Base-by-base conservation (phyloP, 2,113 vertebrate genomes). In the Rostratula benghalensis region DNA sequence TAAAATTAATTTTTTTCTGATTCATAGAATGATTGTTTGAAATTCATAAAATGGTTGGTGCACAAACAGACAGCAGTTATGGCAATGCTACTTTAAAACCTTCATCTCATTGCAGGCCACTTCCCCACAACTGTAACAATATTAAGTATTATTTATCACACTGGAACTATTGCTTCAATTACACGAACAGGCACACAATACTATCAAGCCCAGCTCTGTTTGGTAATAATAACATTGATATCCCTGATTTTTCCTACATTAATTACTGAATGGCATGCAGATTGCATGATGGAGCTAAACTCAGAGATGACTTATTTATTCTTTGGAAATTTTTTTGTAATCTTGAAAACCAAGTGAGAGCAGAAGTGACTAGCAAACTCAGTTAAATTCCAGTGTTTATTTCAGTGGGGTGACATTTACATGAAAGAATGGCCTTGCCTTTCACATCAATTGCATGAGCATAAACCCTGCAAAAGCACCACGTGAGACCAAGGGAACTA, bases 101-200 rank as follows among this genome's bases (percentile, higher is more conserved):
- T 82, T 84, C 43, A 33, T 60, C 37, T 82, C 25, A 11, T 51
- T 59, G 45, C 37, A 87, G 73, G 10, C 10, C 48, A 51, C 35
- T 79, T 87, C 23, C 22, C 27, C 43, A 33, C 30, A 85, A 51
- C 18, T 63, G n/a, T 70, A 67, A 43, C 22, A 27, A 30, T 46
- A 11, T 50, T 50, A 79, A 67, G 6, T 37, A 82, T 71, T 84
- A 59, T 64, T 87, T 79, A 75, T 79, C 37, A 37, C 33, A 56
- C 18, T 21, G 18, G 25, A 7, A 9, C 30, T 75, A 24, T 70
- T 93, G 82, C 57, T 93, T 82, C 61, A 68, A 5, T 56, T 68
- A 39, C 30, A 33, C 22, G 13, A 46, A 24, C 30, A 46, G 28
- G 21, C 0, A 0, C 19, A 43, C 7, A 78, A 39, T 57, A 31